Evolutionary conservation across 2,888 invertebrate genomes (phyloP).

Genomic region (Diarsia brunnea): DNA sequence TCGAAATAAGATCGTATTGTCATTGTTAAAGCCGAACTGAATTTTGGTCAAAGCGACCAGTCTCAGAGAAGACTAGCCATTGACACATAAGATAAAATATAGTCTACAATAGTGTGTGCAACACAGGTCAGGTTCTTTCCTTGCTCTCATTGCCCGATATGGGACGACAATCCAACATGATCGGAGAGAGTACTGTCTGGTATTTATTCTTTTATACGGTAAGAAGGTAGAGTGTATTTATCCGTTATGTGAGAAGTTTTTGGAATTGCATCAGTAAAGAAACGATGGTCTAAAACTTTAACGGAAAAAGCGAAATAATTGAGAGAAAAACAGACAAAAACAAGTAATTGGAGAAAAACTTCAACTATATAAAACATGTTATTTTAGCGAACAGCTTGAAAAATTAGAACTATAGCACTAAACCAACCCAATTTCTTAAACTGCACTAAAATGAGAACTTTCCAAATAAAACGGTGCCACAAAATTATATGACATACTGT

Average conservation of each 20-base stretch:
- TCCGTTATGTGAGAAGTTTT: conserved; percentile 4
- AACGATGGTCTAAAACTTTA: conserved; percentile 12
- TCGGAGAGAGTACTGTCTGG: background rate
- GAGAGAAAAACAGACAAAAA: conserved; percentile 8
- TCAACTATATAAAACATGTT: conserved; percentile 28
- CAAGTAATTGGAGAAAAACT: conserved; percentile 23
- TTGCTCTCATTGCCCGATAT: background rate
- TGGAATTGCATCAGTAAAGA: conserved; percentile 1
- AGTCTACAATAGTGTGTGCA: background rate
- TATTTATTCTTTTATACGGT: too few species aligned
- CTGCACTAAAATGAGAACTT: conserved; percentile 52
- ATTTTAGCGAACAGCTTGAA: conserved; percentile 37
- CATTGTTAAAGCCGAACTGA: background rate
- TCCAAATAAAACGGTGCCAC: conserved; percentile 56
- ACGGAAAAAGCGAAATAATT: background rate
- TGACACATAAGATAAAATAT: background rate
- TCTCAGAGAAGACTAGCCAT: background rate
- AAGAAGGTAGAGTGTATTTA: background rate
- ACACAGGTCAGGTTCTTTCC: too few species aligned
- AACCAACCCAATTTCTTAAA: conserved; percentile 59
- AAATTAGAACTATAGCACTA: conserved; percentile 42
- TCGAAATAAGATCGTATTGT: background rate
- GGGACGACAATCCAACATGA: background rate
- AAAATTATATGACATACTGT: conserved; percentile 65
- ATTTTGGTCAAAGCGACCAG: background rate